A percentile compares a stretch with the other conserved stretches of the same genome.
Conservation (phyloP, 1,140 invertebrate species). For the Xylocopa sonorina region DNA sequence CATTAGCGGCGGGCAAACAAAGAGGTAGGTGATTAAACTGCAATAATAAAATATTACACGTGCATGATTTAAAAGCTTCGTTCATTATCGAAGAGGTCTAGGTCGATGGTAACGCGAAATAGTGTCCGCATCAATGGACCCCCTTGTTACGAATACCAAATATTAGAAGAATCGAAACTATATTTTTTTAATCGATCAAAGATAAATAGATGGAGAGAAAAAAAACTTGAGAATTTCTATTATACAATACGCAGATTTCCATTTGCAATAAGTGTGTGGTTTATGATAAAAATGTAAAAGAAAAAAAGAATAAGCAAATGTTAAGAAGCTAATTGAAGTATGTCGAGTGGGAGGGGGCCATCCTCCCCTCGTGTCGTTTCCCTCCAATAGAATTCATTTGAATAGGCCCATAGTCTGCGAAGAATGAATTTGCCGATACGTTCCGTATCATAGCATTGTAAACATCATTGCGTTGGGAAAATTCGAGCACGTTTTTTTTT, state of each 20-base stretch:
- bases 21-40: constrained; percentile 19
- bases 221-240: not conserved
- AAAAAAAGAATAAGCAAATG: not conserved
- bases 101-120: too few species aligned
- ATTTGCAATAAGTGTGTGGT: not conserved
- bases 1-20: not conserved
- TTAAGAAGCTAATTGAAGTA: not conserved
- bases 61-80: too few species aligned
- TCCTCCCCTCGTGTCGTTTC: constrained; percentile 1
- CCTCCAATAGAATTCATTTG: constrained; percentile 21
- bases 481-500: not conserved
- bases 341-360: constrained; percentile 3
- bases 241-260: not conserved
- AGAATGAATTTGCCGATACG: constrained; percentile 16
- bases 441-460: not conserved
- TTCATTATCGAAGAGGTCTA: too few species aligned
- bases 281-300: too few species aligned
- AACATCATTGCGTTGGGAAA: not conserved
- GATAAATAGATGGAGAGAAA: too few species aligned
- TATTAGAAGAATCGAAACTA: too few species aligned
- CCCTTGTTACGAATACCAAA: too few species aligned
- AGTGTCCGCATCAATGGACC: too few species aligned
- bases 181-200: too few species aligned
- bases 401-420: not conserved
- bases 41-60: not conserved